Base-by-base conservation (phyloP, 2,888 invertebrate genomes). In the Brachyptera risi region DNA sequence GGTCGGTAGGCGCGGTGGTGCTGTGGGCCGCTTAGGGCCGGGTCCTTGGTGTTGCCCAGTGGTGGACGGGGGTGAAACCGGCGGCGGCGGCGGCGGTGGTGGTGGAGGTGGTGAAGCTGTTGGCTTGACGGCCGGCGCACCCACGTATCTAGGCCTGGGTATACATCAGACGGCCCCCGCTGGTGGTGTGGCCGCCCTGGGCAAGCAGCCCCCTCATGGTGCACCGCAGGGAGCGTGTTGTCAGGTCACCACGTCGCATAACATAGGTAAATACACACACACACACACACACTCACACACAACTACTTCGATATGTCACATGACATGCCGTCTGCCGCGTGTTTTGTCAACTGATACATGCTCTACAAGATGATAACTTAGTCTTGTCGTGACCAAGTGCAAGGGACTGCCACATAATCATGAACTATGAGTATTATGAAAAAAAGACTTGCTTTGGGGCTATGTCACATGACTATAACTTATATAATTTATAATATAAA, bases 251-350 rank as follows among this genome's bases (percentile, higher is more conserved):
- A 76, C 77, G 71, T 72, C 76, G 68, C 78, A 78, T 72, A 77
- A 77, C 70, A 77, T 77, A 74, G 76, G 78, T 76, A 69, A 75
- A 75, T 62, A 17, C n/a, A n/a, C n/a, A n/a, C n/a, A n/a, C n/a
- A n/a, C n/a, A n/a, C n/a, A n/a, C n/a, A n/a, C n/a, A n/a, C n/a
- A n/a, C n/a, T n/a, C n/a, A n/a, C n/a, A n/a, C n/a, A n/a, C n/a
- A n/a, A n/a, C n/a, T n/a, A n/a, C n/a, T n/a, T n/a, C n/a, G n/a
- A n/a, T n/a, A n/a, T n/a, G n/a, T n/a, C n/a, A n/a, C n/a, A n/a
- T n/a, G n/a, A n/a, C n/a, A n/a, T n/a, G n/a, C n/a, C n/a, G n/a
- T n/a, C n/a, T n/a, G n/a, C n/a, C n/a, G n/a, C n/a, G n/a, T n/a
- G n/a, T n/a, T n/a, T n/a, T n/a, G n/a, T n/a, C n/a, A n/a, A n/a